Conservation (phyloP, 2,888 invertebrate species). For the Incurvaria masculella region DNA sequence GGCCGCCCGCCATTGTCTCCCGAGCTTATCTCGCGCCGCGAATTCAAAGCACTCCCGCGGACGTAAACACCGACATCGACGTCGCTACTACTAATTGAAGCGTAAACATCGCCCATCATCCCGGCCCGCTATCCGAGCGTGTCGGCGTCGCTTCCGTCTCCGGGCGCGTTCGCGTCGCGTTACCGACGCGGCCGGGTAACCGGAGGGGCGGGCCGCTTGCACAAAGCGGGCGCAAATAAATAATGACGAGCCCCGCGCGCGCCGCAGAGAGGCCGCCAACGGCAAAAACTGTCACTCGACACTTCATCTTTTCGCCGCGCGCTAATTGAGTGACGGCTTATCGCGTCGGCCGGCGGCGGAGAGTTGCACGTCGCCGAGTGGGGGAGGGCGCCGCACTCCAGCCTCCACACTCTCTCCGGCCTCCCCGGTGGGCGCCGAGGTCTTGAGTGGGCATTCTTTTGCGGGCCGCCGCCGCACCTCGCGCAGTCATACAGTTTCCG, state of each 20-base stretch:
- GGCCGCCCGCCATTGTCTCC: background rate
- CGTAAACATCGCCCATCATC: background rate
- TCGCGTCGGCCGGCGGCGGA: constrained; percentile 14
- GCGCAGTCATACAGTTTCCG: too few species aligned
- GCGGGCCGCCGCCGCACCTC: too few species aligned
- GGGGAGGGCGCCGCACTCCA: background rate
- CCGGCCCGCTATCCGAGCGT: background rate
- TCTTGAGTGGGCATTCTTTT: too few species aligned
- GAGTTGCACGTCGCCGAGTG: constrained; percentile 14
- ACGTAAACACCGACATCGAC: background rate
- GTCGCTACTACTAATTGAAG: background rate
- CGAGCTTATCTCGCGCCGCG: background rate
- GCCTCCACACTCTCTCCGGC: background rate
- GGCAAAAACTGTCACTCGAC: constrained; percentile 21
- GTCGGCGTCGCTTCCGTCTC: background rate
- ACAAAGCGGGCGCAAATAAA: constrained; percentile 18
- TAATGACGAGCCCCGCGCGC: constrained; percentile 20
- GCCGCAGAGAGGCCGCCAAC: constrained; percentile 18
- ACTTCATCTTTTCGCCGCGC: constrained; percentile 26
- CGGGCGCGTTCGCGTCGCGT: background rate
- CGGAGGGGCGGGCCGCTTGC: constrained; percentile 29
- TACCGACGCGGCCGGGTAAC: background rate
- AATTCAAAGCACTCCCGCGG: too few species aligned
- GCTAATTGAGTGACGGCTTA: constrained; percentile 28
- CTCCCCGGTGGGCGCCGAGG: too few species aligned